Conservation (phyloP, 2,888 invertebrate genomes). For the Onthophagus sagittarius region DNA sequence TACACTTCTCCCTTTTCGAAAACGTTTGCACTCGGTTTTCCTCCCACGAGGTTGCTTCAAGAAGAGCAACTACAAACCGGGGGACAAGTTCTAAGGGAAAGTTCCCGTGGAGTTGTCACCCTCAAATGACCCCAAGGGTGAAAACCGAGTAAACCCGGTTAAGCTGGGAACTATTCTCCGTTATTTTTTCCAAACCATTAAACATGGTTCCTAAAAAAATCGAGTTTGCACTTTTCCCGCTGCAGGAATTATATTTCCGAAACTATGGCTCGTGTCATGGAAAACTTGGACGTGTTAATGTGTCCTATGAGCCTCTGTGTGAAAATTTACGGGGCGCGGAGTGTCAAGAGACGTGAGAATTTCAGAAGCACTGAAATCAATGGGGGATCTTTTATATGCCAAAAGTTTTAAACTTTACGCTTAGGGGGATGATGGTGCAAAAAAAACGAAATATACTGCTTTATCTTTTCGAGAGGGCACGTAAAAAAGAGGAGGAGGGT, state of each 20-base stretch:
- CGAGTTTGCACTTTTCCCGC: no score
- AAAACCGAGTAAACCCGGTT: background rate
- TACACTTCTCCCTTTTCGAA: no score
- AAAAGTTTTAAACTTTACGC: background rate
- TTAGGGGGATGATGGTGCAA: background rate
- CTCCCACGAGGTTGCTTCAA: no score
- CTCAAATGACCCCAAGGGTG: background rate
- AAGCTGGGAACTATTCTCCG: no score
- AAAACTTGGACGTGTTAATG: background rate
- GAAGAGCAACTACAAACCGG: no score
- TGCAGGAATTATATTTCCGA: no score
- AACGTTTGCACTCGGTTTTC: no score
- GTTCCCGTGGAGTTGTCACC: background rate
- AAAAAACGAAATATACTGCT: background rate
- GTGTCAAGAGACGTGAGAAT: background rate
- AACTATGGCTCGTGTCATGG: background rate
- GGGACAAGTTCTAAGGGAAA: background rate
- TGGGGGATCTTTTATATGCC: background rate
- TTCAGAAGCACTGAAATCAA: background rate
- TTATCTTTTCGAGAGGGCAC: background rate
- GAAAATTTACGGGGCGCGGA: background rate
- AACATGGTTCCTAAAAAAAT: no score
- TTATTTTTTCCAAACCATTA: no score
- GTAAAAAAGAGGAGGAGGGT: background rate
- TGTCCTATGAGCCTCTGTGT: background rate